Conservation (phyloP, 2,113 vertebrate species). For the Cephalophus harveyi region DNA sequence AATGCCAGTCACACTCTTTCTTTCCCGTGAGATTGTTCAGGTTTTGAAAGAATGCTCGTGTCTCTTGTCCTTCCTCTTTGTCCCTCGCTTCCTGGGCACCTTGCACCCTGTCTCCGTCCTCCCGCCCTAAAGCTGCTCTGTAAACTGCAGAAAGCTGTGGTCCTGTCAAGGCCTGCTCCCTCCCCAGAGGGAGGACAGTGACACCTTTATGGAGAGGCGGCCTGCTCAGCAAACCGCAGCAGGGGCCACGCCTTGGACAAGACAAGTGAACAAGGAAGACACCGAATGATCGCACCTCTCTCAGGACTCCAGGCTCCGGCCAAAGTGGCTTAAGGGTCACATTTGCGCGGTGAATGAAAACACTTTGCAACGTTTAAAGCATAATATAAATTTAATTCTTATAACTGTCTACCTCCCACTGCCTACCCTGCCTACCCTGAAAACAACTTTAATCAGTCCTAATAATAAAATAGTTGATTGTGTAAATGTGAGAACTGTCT, state of each 20-base stretch:
- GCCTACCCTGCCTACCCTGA: background rate
- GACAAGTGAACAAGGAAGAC: background rate
- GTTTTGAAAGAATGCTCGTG: background rate
- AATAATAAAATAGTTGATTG: fast-evolving
- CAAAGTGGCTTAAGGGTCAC: background rate
- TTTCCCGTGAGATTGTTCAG: background rate
- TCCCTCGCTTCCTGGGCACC: background rate
- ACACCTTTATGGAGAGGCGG: fast-evolving
- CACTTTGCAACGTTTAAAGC: background rate
- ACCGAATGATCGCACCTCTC: background rate
- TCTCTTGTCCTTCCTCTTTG: background rate
- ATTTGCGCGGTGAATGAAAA: background rate
- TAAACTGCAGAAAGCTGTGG: background rate
- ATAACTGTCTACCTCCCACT: background rate
- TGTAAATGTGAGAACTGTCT: background rate
- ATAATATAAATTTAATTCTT: background rate
- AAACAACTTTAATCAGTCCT: background rate
- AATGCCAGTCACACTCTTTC: background rate
- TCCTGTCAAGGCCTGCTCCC: background rate
- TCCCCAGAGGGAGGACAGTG: background rate
- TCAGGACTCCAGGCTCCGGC: background rate
- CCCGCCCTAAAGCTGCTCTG: background rate
- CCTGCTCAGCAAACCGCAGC: background rate
- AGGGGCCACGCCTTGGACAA: background rate
- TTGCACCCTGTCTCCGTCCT: fast-evolving